phyloP scores from a whole-genome alignment of 2,797 vertebrate genomes.

The Hemitrygon akajei region DNA sequence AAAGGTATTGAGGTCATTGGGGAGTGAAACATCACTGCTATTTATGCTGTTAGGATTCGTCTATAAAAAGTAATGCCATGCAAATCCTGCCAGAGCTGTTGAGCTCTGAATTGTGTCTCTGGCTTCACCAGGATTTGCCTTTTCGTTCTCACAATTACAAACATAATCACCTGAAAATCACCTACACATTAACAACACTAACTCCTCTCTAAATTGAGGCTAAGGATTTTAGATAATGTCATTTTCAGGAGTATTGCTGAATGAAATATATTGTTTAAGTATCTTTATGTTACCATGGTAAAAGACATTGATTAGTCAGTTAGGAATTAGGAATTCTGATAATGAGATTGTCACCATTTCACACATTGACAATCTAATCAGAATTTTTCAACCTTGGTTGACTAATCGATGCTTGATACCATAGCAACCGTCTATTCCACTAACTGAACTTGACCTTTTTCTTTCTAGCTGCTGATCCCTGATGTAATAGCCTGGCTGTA shows the following conservation, averaged over 20 bases:
- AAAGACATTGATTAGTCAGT: conserved; percentile 13
- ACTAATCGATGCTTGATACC: conserved; percentile 32
- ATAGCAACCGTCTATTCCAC: conserved; percentile 5
- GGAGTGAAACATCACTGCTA: too few relatives aligned
- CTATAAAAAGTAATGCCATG: too few relatives aligned
- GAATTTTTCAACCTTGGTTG: not conserved
- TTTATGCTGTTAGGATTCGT: too few relatives aligned
- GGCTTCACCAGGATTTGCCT: too few relatives aligned
- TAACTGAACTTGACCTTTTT: conserved; percentile 7
- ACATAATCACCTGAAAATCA: not conserved
- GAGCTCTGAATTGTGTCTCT: too few relatives aligned
- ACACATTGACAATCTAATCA: conserved; percentile 32
- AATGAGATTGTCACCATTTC: conserved; percentile 21
- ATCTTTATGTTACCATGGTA: not conserved
- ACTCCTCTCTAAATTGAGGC: not conserved
- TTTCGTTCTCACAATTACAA: too few relatives aligned
- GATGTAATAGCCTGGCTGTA: not conserved
- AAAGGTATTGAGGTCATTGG: too few relatives aligned
- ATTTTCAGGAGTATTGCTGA: not conserved
- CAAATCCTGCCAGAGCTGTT: too few relatives aligned
- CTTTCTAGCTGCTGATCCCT: not conserved
- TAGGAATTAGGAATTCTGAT: conserved; percentile 24
- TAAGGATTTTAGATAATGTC: not conserved
- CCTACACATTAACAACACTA: not conserved
- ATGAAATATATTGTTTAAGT: not conserved